Conservation (phyloP, 2,113 vertebrate genomes). For the Psophia crepitans region DNA sequence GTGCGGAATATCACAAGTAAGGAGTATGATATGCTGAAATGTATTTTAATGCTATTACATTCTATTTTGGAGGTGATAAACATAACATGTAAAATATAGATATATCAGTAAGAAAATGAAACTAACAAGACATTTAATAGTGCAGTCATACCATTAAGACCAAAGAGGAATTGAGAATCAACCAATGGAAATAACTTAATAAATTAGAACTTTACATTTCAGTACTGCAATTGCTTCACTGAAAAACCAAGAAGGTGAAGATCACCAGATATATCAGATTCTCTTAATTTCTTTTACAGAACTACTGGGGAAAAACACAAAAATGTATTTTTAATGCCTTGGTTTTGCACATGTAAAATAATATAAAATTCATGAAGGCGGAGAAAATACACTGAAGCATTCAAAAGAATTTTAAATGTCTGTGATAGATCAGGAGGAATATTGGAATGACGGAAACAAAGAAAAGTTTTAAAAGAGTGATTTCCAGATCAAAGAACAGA, state of each 20-base stretch:
- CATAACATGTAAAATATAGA: neutral
- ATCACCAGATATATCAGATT: neutral
- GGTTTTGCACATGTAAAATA: neutral
- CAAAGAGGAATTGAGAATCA: neutral
- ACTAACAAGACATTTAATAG: neutral
- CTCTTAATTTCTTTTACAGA: neutral
- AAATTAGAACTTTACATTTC: neutral
- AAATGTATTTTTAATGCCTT: slow-evolving; percentile 6
- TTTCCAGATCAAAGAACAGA: neutral
- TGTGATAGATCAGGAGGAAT: neutral
- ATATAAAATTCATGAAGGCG: slow-evolving; percentile 9
- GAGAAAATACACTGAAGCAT: slow-evolving; percentile 5
- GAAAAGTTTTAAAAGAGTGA: neutral
- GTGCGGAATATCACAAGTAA: neutral
- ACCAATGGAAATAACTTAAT: neutral
- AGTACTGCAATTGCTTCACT: neutral
- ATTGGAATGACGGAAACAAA: neutral
- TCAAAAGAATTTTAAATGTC: slow-evolving; percentile 25
- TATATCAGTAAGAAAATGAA: neutral
- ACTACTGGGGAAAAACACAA: neutral
- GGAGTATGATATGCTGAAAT: neutral
- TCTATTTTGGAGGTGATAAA: neutral
- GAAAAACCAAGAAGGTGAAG: neutral
- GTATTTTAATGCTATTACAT: neutral
- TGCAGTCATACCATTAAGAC: neutral